These are phyloP conservation scores for Medauroidea extradentata DNA, from an alignment of 1,140 invertebrate genomes.

Conservation along the genomic window DNA sequence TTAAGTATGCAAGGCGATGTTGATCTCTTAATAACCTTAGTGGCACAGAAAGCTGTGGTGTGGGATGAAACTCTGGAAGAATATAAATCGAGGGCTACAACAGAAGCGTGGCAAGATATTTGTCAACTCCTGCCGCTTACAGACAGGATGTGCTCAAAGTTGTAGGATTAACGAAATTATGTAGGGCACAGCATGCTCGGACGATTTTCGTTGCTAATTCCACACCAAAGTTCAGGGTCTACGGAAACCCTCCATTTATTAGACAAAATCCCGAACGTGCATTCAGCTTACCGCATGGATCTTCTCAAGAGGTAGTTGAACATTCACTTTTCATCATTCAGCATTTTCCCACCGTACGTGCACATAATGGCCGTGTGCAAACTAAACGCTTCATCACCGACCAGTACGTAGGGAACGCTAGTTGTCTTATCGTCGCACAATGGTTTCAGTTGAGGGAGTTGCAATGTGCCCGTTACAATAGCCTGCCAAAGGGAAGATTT, in stretches of 20 bases:
- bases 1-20: no score
- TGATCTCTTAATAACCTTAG: no score
- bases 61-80: no score
- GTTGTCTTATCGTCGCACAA: slow-evolving; percentile 5
- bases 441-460: slow-evolving; percentile 5
- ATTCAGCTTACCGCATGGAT: slow-evolving; percentile 42
- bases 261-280: slow-evolving; percentile 45
- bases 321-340: slow-evolving; percentile 28
- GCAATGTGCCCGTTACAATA: slow-evolving; percentile 1
- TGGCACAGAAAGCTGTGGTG: no score
- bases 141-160: no score
- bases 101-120: no score
- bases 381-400: slow-evolving; percentile 47
- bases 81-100: no score
- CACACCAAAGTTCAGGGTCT: slow-evolving; percentile 31
- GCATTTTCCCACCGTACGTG: slow-evolving; percentile 27
- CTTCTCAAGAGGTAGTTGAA: slow-evolving; percentile 45
- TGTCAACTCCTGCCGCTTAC: no score
- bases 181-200: slow-evolving; percentile 24
- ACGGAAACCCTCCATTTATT: slow-evolving; percentile 34
- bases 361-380: slow-evolving; percentile 36
- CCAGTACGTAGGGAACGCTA: slow-evolving; percentile 33
- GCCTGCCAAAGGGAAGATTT: background rate
- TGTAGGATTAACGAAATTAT: slow-evolving; percentile 32
- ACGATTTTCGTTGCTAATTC: slow-evolving; percentile 32